Evolutionary conservation across 2,888 invertebrate genomes (phyloP), one percentile per base, ranked within the genome.

Genomic region (Cylindroiulus punctatus): DNA sequence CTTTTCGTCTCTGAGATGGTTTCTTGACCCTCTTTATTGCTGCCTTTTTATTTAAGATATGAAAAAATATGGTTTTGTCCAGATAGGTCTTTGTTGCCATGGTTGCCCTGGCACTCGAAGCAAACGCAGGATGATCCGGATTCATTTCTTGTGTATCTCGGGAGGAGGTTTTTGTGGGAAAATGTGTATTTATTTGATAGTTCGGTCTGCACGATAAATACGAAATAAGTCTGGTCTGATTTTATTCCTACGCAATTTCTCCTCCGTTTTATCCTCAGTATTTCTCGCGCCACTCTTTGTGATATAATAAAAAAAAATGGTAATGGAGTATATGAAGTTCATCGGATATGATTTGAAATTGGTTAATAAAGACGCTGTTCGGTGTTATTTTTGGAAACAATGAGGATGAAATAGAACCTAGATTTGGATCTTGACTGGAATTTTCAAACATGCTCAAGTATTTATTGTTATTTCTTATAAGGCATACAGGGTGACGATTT

Each of bases 1-100:
- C 52, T 52, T 52, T 19, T 52, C 52, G n/a, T 52, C 52, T 52
- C n/a, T 3, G n/a, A n/a, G 52, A 52, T 52, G 52, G 52, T 52
- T 52, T 52, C n/a, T 52, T 52, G 52, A 52, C 52, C 52, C n/a
- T 52, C 52, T 52, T n/a, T 52, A 52, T 52, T 52, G 52, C 52
- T n/a, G 19, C 52, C 14, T n/a, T n/a, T 52, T 52, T 52, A 52
- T 52, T 52, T 52, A 52, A 52, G 52, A 52, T 19, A n/a, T 52
- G n/a, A n/a, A 52, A 52, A 52, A 52, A 8, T 52, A 52, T 52
- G 52, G 52, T 52, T 52, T 52, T n/a, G 52, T 52, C n/a, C 52
- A 52, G 52, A 52, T 52, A 52, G 52, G n/a, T 52, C 52, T 52
- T 19, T 52, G 52, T 52, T 52, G 52, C 52, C 52, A 52, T 52